Conservation (phyloP, 2,797 vertebrate species). For the Argya squamiceps region DNA sequence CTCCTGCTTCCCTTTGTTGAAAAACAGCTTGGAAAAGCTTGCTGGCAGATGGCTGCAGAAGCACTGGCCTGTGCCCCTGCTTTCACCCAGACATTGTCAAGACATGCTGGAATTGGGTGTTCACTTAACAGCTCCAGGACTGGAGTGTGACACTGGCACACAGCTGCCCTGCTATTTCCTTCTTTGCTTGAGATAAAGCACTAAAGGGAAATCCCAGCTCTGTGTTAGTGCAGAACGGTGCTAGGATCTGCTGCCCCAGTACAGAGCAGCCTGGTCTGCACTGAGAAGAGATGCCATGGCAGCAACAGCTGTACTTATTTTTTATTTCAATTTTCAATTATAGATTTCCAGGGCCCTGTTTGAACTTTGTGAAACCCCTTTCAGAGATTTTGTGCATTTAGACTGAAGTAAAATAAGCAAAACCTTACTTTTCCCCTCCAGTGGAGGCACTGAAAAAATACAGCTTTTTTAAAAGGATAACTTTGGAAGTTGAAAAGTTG, state of each 20-base stretch:
- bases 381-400: not conserved
- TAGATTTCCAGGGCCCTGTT: not conserved
- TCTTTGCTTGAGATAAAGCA: not conserved
- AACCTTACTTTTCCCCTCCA: not conserved
- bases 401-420: not conserved
- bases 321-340: not conserved
- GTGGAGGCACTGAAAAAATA: conserved; percentile 26
- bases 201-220: not conserved
- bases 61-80: not conserved
- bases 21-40: not conserved
- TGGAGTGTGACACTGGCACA: not conserved
- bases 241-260: fast-evolving
- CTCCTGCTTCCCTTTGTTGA: not conserved
- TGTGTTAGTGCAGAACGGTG: not conserved
- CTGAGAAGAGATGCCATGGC: not conserved
- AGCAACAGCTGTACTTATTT: not conserved
- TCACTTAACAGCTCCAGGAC: not conserved
- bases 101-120: not conserved
- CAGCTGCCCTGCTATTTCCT: not conserved
- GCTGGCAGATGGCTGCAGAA: not conserved
- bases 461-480: not conserved
- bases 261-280: not conserved
- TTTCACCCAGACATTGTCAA: not conserved
- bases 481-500: not conserved
- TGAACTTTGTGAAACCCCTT: not conserved